Evolutionary conservation across 1,140 invertebrate genomes (phyloP).

Genomic region (Bombus ignitus): DNA sequence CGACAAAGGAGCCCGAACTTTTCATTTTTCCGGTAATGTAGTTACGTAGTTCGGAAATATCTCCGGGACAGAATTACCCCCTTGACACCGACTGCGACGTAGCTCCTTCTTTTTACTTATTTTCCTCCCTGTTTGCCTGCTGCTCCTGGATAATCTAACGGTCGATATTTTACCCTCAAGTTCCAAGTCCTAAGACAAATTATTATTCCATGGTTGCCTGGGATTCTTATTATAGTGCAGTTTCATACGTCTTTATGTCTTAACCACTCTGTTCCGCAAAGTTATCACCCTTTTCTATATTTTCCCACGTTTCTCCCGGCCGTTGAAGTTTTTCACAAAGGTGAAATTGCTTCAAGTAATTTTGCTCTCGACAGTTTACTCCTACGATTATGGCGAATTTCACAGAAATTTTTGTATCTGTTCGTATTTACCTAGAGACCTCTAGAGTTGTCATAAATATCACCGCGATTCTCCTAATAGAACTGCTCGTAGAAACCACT

Average conservation of each 20-base stretch:
- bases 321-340: too few relatives aligned
- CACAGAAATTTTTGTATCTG: too few relatives aligned
- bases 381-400: too few relatives aligned
- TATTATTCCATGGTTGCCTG: background rate
- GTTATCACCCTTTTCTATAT: too few relatives aligned
- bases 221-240: background rate
- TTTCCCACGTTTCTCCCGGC: too few relatives aligned
- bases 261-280: too few relatives aligned
- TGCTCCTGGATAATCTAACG: background rate
- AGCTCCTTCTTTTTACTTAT: background rate
- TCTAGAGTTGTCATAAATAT: background rate
- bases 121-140: background rate
- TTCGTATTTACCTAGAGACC: background rate
- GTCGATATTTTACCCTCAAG: background rate
- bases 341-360: too few relatives aligned
- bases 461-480: background rate
- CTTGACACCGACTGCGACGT: conserved; percentile 12
- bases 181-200: background rate
- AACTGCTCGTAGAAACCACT: background rate
- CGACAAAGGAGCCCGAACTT: conserved; percentile 51
- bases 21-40: conserved; percentile 42
- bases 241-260: background rate
- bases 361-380: too few relatives aligned
- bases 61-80: conserved; percentile 49
- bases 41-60: conserved; percentile 57